These are phyloP conservation scores for Proterorhinus semilunaris DNA, from an alignment of 2,113 vertebrate species.

Conservation along the genomic window DNA sequence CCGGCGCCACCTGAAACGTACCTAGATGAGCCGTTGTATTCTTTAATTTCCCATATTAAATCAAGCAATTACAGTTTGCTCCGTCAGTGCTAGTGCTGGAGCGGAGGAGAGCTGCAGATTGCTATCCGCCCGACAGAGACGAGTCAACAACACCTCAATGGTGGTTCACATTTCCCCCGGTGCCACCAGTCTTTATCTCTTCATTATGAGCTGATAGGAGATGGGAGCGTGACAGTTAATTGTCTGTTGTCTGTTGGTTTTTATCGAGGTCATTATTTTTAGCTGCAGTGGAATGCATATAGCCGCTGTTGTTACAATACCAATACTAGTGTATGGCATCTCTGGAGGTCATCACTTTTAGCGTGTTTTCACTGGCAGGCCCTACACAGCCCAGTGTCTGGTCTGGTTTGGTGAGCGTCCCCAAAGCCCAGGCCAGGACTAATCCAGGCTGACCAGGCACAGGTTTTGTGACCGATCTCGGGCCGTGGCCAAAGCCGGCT, in stretches of 20 bases:
- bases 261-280: slow-evolving; percentile 13
- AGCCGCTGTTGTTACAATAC: neutral
- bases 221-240: slow-evolving; percentile 54
- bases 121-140: slow-evolving; percentile 63
- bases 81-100: slow-evolving; percentile 51
- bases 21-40: slow-evolving; percentile 48
- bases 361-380: no score
- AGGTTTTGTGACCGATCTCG: no score
- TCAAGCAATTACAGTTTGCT: slow-evolving; percentile 55
- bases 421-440: no score
- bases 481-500: no score
- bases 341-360: neutral
- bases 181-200: slow-evolving; percentile 59
- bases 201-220: slow-evolving; percentile 57
- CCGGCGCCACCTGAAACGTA: slow-evolving; percentile 48
- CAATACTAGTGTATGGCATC: neutral
- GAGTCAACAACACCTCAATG: slow-evolving; percentile 67
- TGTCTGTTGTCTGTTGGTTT: slow-evolving; percentile 26
- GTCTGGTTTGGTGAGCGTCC: no score
- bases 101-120: slow-evolving; percentile 60
- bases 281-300: neutral
- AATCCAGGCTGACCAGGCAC: no score
- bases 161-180: slow-evolving; percentile 61
- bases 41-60: slow-evolving; percentile 49
- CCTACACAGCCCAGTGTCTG: no score